Evolutionary conservation across 2,888 invertebrate genomes (phyloP).

Genomic region (Ennomos erosarius): DNA sequence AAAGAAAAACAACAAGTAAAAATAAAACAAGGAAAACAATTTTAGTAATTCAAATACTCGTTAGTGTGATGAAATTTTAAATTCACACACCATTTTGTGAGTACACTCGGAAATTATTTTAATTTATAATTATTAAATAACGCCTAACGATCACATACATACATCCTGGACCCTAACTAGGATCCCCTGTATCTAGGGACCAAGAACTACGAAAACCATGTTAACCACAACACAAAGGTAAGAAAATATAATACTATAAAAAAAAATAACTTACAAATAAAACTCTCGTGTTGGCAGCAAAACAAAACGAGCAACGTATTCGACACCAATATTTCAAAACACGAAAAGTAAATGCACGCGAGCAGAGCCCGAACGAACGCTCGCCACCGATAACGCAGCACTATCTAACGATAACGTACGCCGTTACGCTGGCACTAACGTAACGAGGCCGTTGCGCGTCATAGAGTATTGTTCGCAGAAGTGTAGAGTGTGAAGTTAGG

Average conservation of each 20-base stretch:
- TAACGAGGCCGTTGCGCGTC: constrained; percentile 45
- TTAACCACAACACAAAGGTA: too few species aligned
- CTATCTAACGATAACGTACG: constrained; percentile 53
- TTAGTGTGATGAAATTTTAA: too few species aligned
- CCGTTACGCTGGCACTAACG: constrained; percentile 51
- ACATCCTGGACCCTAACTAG: too few species aligned
- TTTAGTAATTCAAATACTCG: too few species aligned
- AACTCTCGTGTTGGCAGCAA: background rate
- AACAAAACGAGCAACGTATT: background rate
- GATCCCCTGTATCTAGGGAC: too few species aligned
- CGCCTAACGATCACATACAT: too few species aligned
- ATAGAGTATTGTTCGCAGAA: constrained; percentile 39
- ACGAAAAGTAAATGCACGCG: constrained; percentile 22
- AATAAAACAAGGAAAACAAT: too few species aligned
- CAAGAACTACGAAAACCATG: too few species aligned
- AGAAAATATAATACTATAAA: background rate
- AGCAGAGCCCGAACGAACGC: constrained; percentile 36
- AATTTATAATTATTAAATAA: too few species aligned
- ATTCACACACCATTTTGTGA: too few species aligned
- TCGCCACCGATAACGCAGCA: constrained; percentile 51
- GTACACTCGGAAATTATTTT: too few species aligned
- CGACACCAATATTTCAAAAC: constrained; percentile 41
- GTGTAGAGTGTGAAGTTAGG: background rate
- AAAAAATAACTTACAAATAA: constrained; percentile 1
- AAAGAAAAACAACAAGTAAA: too few species aligned